A percentile compares a stretch with the other conserved stretches of the same genome.
These are phyloP conservation scores for Mya arenaria DNA, from an alignment of 1,140 invertebrate genomes.

Conservation along the genomic window DNA sequence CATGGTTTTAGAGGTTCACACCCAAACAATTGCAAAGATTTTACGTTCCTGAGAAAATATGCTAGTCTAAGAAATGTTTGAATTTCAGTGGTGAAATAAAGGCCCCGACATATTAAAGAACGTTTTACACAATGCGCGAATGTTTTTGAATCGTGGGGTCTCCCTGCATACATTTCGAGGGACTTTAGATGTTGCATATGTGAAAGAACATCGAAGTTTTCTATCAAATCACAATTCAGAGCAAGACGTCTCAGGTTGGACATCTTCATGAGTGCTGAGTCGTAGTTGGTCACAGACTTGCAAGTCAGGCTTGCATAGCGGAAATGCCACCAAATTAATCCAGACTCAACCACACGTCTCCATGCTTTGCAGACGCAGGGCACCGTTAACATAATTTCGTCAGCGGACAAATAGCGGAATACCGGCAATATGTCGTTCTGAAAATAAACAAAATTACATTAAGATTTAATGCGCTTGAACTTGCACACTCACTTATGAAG, in stretches of 20 bases:
- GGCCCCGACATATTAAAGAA: constrained; percentile 29
- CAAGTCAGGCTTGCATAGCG: constrained; percentile 10
- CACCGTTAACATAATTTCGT: constrained; percentile 16
- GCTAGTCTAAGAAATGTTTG: constrained; percentile 34
- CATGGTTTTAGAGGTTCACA: constrained; percentile 15
- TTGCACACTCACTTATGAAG: too few relatives aligned
- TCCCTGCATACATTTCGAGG: constrained; percentile 20
- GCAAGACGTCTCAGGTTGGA: constrained; percentile 18
- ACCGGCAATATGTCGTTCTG: constrained; percentile 25
- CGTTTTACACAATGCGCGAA: constrained; percentile 19
- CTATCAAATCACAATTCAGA: constrained; percentile 4
- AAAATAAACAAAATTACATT: constrained; percentile 26
- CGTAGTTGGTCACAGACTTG: constrained; percentile 18
- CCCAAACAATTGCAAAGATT: constrained; percentile 28
- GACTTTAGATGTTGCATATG: constrained; percentile 12
- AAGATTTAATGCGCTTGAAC: background rate
- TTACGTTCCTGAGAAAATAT: constrained; percentile 16
- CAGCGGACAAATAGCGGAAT: constrained; percentile 18
- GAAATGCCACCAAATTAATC: constrained; percentile 23
- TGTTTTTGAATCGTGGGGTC: constrained; percentile 12
- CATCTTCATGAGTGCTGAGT: constrained; percentile 20
- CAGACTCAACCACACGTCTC: constrained; percentile 23
- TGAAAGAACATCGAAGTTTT: constrained; percentile 13
- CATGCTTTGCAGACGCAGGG: constrained; percentile 9
- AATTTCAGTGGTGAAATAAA: constrained; percentile 13